These are phyloP conservation scores for Drosophila tripunctata DNA, from an alignment of 2,888 invertebrate species.

Conservation along the genomic window DNA sequence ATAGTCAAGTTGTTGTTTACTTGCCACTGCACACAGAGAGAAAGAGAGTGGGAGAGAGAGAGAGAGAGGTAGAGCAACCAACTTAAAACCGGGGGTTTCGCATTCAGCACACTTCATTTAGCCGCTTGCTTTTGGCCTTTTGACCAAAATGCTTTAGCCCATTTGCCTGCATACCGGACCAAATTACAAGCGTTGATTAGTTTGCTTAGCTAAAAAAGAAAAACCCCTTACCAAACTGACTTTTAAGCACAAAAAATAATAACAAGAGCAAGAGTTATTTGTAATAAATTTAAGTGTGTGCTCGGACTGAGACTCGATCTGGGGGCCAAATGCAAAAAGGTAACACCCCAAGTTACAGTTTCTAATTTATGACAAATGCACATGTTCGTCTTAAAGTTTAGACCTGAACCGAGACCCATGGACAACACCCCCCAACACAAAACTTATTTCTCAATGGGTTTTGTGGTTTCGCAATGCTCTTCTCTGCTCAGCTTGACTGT, in stretches of 20 bases:
- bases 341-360: conserved; percentile 66
- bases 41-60: background rate
- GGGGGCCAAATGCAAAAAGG: conserved; percentile 49
- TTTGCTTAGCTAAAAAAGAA: conserved; percentile 64
- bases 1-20: conserved; percentile 69
- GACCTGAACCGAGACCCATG: conserved; percentile 34
- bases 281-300: conserved; percentile 73
- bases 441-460: conserved; percentile 66
- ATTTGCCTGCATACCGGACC: conserved; percentile 11
- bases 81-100: conserved; percentile 44
- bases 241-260: conserved; percentile 31
- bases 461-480: conserved; percentile 61
- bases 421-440: conserved; percentile 17
- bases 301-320: conserved; percentile 12
- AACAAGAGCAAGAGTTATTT: conserved; percentile 65
- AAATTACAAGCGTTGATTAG: conserved; percentile 72
- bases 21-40: conserved; percentile 56
- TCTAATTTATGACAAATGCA: conserved; percentile 79
- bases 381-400: conserved; percentile 71
- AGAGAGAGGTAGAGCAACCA: background rate
- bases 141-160: conserved; percentile 36
- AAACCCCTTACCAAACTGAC: conserved; percentile 17
- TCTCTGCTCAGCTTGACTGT: conserved; percentile 22
- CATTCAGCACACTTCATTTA: conserved; percentile 72
- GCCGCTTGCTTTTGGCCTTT: conserved; percentile 51